These are phyloP conservation scores for Phalera bucephala DNA, from an alignment of 2,888 invertebrate species.

Conservation along the genomic window DNA sequence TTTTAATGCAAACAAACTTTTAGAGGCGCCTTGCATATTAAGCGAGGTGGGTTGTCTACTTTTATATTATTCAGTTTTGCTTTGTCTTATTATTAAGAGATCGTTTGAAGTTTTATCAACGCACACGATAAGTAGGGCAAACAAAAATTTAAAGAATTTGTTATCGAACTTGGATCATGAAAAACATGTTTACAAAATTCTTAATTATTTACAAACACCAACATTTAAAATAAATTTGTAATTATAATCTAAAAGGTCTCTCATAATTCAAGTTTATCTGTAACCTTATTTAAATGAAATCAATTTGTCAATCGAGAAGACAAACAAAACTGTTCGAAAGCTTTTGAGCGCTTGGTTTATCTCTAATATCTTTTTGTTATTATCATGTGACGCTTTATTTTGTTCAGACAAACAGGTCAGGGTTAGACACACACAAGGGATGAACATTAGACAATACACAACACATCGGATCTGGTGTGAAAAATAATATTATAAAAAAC, in stretches of 20 bases:
- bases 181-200: slow-evolving; percentile 36
- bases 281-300: slow-evolving; percentile 50
- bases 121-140: slow-evolving; percentile 50
- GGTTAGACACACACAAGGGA: slow-evolving; percentile 95
- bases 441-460: slow-evolving; percentile 96
- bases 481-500: slow-evolving; percentile 65
- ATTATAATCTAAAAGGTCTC: slow-evolving; percentile 19
- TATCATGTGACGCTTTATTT: slow-evolving; percentile 68
- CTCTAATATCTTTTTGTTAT: slow-evolving; percentile 50
- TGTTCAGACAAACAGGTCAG: slow-evolving; percentile 81
- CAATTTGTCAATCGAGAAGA: slow-evolving; percentile 59
- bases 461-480: slow-evolving; percentile 84
- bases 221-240: not conserved
- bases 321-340: slow-evolving; percentile 78
- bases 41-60: slow-evolving; percentile 83
- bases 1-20: slow-evolving; percentile 84
- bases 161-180: slow-evolving; percentile 67
- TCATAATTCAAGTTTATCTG: slow-evolving; percentile 69
- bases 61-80: slow-evolving; percentile 78
- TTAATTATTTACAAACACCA: not conserved
- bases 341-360: slow-evolving; percentile 69
- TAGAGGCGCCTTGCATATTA: slow-evolving; percentile 83
- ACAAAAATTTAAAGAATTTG: slow-evolving; percentile 45
- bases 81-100: slow-evolving; percentile 71
- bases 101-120: slow-evolving; percentile 42